phyloP scores from a whole-genome alignment of 2,888 invertebrate species.

The Torymus tubicola region DNA sequence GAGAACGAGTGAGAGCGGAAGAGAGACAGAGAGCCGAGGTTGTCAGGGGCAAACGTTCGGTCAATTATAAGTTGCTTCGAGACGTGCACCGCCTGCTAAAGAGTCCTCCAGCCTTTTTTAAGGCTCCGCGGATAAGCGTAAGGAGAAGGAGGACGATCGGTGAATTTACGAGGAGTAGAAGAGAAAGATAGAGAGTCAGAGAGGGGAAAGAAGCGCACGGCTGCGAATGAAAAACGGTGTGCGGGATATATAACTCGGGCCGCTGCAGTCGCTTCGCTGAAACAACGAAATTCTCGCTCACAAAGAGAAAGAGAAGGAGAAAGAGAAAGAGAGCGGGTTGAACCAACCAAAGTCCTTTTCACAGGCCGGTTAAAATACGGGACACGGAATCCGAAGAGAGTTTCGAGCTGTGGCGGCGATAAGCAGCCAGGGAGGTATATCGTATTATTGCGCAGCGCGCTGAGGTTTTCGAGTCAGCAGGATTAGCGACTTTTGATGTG shows the following conservation, averaged over 20 bases:
- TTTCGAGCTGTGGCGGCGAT: background rate
- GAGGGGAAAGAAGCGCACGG: slow-evolving; percentile 17
- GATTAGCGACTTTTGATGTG: slow-evolving; percentile 34
- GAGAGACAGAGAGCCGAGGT: slow-evolving; percentile 57
- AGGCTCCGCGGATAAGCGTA: slow-evolving; percentile 19
- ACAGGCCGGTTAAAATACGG: slow-evolving; percentile 29
- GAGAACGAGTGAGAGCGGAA: slow-evolving; percentile 13
- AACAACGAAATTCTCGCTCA: slow-evolving; percentile 41
- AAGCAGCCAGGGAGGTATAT: slow-evolving; percentile 4
- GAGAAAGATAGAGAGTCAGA: background rate
- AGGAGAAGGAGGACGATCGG: no score
- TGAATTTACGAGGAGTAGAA: background rate
- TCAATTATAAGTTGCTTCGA: slow-evolving; percentile 70
- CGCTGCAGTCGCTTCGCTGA: slow-evolving; percentile 32
- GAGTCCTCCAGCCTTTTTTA: slow-evolving; percentile 32
- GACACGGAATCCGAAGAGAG: slow-evolving; percentile 8
- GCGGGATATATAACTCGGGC: slow-evolving; percentile 24
- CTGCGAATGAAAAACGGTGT: slow-evolving; percentile 46
- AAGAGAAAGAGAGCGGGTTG: background rate
- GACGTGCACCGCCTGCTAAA: slow-evolving; percentile 65
- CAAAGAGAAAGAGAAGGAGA: background rate
- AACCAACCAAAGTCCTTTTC: slow-evolving; percentile 23
- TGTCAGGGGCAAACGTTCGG: slow-evolving; percentile 69
- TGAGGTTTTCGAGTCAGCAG: background rate
- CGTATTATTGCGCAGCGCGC: slow-evolving; percentile 2